Conservation (phyloP, 92 coral and sea anemone species). For the Meandrina meandrites region DNA sequence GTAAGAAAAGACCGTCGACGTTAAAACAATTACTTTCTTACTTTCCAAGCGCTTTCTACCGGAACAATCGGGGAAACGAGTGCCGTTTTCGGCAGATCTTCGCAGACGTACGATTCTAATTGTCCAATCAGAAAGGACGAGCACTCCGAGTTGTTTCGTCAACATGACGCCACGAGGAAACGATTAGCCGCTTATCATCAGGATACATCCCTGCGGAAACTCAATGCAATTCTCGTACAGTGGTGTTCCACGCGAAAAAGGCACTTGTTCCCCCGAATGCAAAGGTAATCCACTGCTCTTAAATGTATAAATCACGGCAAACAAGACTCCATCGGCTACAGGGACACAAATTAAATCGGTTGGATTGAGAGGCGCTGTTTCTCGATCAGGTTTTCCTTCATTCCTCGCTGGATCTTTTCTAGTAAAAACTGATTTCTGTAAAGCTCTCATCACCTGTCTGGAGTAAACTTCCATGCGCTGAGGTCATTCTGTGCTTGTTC, state of each 20-base stretch:
- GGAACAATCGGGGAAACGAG: neutral
- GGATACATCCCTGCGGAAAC: too few species aligned
- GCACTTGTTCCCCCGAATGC: neutral
- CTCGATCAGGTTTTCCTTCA: neutral
- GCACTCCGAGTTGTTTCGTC: neutral
- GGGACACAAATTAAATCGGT: neutral
- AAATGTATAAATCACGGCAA: too few species aligned
- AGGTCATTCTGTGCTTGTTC: constrained; percentile 99
- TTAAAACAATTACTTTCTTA: neutral
- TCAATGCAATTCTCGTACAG: neutral
- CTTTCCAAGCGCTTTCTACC: neutral
- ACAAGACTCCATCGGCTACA: neutral
- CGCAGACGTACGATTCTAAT: neutral
- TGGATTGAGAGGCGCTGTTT: neutral
- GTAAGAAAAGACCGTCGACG: constrained; percentile 10
- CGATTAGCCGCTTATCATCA: neutral
- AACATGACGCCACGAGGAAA: neutral
- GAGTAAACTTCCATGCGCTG: constrained; percentile 98
- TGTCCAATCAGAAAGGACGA: neutral
- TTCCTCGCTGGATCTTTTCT: neutral
- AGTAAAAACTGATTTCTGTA: neutral
- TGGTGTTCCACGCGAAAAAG: neutral
- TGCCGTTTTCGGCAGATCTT: neutral
- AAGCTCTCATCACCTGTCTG: constrained; percentile 83
- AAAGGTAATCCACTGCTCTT: neutral